These are phyloP conservation scores for Procambarus virginalis DNA, from an alignment of 1,140 invertebrate species.

Conservation along the genomic window DNA sequence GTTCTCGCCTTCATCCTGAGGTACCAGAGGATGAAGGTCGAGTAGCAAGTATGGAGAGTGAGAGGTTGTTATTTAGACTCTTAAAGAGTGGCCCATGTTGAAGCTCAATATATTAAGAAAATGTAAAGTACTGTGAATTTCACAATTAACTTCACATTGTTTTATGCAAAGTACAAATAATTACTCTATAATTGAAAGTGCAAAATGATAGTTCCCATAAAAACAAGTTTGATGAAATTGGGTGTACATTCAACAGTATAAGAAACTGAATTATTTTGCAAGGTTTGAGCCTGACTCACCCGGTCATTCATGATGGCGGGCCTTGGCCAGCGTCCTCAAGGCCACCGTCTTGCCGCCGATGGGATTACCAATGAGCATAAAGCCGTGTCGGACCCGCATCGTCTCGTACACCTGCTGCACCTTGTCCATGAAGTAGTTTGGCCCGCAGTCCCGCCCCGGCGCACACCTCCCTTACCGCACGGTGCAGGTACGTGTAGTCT, in stretches of 20 bases:
- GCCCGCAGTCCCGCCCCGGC: conserved; percentile 86
- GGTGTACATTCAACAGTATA: too few relatives aligned
- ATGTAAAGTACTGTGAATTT: too few relatives aligned
- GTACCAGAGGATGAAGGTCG: conserved; percentile 6
- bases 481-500: conserved; percentile 75
- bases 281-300: conserved; percentile 75
- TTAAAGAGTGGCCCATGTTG: too few relatives aligned
- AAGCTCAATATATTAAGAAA: too few relatives aligned
- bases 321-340: conserved; percentile 85
- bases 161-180: background rate
- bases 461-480: conserved; percentile 79
- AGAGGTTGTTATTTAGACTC: too few relatives aligned
- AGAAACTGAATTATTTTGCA: too few relatives aligned
- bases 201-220: too few relatives aligned
- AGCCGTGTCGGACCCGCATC: conserved; percentile 80
- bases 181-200: too few relatives aligned
- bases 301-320: conserved; percentile 86
- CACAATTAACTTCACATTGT: too few relatives aligned
- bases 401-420: conserved; percentile 95
- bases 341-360: conserved; percentile 90
- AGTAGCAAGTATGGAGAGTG: too few relatives aligned
- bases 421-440: conserved; percentile 90
- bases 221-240: too few relatives aligned
- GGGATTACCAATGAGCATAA: conserved; percentile 90
- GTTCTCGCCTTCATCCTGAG: conserved; percentile 84